Conservation (phyloP, 2,888 invertebrate species). For the Meteorus colon region DNA sequence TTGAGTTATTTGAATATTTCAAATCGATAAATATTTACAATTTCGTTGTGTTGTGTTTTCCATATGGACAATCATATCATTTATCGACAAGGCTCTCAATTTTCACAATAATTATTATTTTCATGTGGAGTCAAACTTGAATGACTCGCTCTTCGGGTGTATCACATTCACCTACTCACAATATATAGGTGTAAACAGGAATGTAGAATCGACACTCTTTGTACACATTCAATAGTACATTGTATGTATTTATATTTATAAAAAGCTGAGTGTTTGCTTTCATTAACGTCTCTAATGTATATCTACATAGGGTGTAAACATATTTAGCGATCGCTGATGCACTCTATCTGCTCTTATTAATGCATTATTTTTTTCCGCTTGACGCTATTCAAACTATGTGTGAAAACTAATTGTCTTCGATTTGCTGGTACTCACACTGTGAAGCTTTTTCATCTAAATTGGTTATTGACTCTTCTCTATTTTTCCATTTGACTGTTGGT, state of each 20-base stretch:
- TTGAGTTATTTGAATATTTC: no score
- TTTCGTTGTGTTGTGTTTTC: no score
- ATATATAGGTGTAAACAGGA: neutral
- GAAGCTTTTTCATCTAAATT: no score
- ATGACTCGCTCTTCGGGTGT: neutral
- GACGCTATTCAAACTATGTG: neutral
- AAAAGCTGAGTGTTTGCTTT: slow-evolving; percentile 47
- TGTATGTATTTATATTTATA: neutral
- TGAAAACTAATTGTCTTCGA: neutral
- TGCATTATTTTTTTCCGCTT: neutral
- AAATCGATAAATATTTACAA: no score
- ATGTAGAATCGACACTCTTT: neutral
- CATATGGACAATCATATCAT: no score
- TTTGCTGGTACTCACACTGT: no score
- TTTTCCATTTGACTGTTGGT: no score
- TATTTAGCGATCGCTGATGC: slow-evolving; percentile 4
- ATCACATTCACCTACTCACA: neutral
- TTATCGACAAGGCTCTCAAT: no score
- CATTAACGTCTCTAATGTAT: slow-evolving; percentile 47
- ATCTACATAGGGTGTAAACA: slow-evolving; percentile 9
- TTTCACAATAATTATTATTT: no score
- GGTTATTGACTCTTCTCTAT: no score
- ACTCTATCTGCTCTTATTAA: neutral
- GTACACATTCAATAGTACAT: neutral
- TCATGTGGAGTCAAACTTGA: no score